Evolutionary conservation across 2,797 vertebrate genomes (phyloP), one percentile per base, ranked within the genome.

Genomic region (Phyllotis vaccarum): DNA sequence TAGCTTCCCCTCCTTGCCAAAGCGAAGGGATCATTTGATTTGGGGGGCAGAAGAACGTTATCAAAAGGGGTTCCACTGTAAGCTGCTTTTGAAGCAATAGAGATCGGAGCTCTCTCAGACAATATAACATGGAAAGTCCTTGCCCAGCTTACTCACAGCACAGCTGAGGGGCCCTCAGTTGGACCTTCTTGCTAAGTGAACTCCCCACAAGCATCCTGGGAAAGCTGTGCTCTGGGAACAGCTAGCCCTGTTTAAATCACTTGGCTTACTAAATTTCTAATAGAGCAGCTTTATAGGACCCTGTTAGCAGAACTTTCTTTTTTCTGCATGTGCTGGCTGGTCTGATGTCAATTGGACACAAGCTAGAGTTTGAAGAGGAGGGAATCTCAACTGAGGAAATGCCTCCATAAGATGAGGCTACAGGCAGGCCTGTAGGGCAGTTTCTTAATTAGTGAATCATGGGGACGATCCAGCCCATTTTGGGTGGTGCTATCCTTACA

Each of bases 241-340:
- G 68, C 17, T 5, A n/a, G 43, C 46, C 43, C 92, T 86, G 43
- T 85, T 93, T 90, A 82, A 72, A 46, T 72, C 85, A 52, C 58
- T n/a, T 60, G 82, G 22, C 21, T 88, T 52, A 79, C 6, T 82
- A 13, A 94, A 78, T 19, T 82, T 74, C 85, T 4, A 78, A 10
- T n/a, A 94, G 52, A 40, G 46, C 40, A 62, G 76, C 88, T n/a
- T n/a, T 72, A 76, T 5, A 93, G 79, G 93, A 97, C 79, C 76
- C 68, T 58, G 4, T 49, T 10, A 93, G 37, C 29, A 52, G 46
- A 52, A 68, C 46, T 17, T 43, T 52, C 43, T 31, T 12, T n/a
- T 68, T 13, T 86, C 82, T 37, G 17, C 31, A n/a, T 68, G 46
- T n/a, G 13, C 82, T 27, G 13, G 62, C 46, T 49, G 3, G 21